phyloP scores from a whole-genome alignment of 2,797 vertebrate genomes.

The Coregonus suidteri region DNA sequence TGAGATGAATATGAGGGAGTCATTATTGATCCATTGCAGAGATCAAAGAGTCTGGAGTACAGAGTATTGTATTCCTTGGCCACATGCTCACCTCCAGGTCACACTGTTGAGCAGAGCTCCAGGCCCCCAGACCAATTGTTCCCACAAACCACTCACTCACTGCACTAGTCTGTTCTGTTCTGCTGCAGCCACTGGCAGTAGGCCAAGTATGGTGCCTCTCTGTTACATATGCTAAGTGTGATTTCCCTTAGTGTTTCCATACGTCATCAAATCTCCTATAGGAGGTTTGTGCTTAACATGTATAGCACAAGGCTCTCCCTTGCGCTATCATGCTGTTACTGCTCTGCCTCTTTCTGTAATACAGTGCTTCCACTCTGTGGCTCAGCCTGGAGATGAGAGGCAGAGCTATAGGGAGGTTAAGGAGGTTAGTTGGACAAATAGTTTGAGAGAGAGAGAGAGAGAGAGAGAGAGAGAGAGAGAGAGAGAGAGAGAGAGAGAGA shows the following conservation, averaged over 20 bases:
- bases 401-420: constrained; percentile 17
- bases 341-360: background rate
- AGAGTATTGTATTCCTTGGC: background rate
- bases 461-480: background rate
- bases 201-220: background rate
- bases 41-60: too few species aligned
- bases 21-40: too few species aligned
- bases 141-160: too few species aligned
- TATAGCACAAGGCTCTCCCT: too few species aligned
- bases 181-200: background rate
- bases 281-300: too few species aligned
- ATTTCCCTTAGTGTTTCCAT: too few species aligned
- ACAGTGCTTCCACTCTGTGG: constrained; percentile 1
- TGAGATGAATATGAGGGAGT: too few species aligned
- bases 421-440: constrained; percentile 55
- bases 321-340: too few species aligned
- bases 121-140: too few species aligned
- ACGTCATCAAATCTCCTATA: too few species aligned
- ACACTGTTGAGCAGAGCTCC: background rate
- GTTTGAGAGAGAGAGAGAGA: constrained; percentile 5
- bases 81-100: background rate
- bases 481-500: background rate
- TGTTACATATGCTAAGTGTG: background rate
- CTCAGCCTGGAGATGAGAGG: too few species aligned
- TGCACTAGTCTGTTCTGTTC: background rate